Evolutionary conservation across 2,113 vertebrate genomes (phyloP).

Genomic region (Strigops habroptila): DNA sequence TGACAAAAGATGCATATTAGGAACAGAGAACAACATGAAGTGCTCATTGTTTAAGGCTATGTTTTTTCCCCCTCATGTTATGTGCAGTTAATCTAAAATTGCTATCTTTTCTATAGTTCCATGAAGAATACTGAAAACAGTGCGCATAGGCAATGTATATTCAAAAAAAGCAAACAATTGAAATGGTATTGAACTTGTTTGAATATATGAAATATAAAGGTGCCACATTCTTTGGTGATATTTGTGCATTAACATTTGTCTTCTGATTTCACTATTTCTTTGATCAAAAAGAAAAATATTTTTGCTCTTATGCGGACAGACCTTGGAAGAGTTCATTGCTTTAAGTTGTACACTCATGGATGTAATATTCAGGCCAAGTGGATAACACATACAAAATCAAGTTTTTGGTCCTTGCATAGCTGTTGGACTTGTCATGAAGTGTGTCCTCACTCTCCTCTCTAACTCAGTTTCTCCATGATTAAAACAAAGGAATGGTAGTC

Average conservation of each 20-base stretch:
- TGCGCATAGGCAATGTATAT: not conserved
- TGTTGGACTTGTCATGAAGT: not conserved
- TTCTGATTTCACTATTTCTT: not conserved
- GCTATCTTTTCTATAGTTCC: not conserved
- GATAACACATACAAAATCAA: not conserved
- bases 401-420: not conserved
- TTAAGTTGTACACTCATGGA: not conserved
- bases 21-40: not conserved
- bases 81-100: not conserved
- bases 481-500: not conserved
- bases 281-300: not conserved
- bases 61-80: fast-evolving
- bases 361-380: not conserved
- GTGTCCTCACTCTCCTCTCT: not conserved
- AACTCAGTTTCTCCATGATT: not conserved
- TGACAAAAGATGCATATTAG: not conserved
- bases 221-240: not conserved
- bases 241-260: not conserved
- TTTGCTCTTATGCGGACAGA: not conserved
- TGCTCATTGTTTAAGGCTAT: not conserved
- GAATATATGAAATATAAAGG: not conserved
- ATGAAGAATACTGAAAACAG: not conserved
- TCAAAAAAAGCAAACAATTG: not conserved
- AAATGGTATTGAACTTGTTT: not conserved
- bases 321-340: not conserved